Evolutionary conservation across 2,797 vertebrate genomes (phyloP), one percentile per base, ranked within the genome.

Genomic region (Xyrichtys novacula): DNA sequence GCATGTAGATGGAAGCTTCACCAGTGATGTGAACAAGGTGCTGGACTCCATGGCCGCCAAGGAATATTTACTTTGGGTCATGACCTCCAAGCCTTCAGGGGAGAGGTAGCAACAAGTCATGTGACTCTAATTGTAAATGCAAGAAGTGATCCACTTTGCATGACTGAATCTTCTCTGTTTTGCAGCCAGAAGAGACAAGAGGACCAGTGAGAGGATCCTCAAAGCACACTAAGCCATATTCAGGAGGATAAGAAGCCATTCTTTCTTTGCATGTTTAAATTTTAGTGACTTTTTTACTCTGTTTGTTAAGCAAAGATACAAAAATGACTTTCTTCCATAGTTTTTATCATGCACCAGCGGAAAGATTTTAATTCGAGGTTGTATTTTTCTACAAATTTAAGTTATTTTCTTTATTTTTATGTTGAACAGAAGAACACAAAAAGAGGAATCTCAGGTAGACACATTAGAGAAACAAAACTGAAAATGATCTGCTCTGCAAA

Each of bases 1-100:
- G 83, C 96, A 99, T 1, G 96, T 97, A 4, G 97, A 99, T 22
- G 97, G 97, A 34, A 97, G 96, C 86, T 99, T 98, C 93, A 98
- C 97, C 16, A 98, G 96, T 44, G 98, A 99, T 50, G 96, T 98
- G 87, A 97, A 94, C 93, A 96, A 96, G 67, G 92, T 97, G 84
- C 94, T 99, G 71, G 98, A 99, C 88, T 95, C 94, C 80, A 94
- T 98, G 84, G 97, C 97, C 20, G 94, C 97, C 60, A 95, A 96
- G 84, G 96, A 99, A 75, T 99, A 97, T 86, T 92, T 99, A 90
- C 95, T 96, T 58, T 98, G 98, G 98, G 91, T 99, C 88, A 96
- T 99, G 92, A 95, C 94, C 82, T 95, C 95, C 65, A 96, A 96
- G 87, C 76, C 91, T 0, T 90, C 91, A 53, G 91, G 85, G 53